These are phyloP conservation scores for Bombus affinis DNA, from an alignment of 1,140 invertebrate genomes.

Conservation along the genomic window DNA sequence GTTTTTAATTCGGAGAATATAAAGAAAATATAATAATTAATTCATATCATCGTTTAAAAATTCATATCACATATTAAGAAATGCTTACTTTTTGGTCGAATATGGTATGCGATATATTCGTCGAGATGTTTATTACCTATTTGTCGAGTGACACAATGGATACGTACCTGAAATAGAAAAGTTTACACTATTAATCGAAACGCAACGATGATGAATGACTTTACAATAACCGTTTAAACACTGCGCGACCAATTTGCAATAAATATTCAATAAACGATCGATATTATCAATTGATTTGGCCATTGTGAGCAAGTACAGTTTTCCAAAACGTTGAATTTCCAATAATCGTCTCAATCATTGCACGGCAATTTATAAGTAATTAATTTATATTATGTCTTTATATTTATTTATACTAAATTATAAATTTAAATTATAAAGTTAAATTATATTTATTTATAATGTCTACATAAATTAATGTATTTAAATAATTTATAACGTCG, in stretches of 20 bases:
- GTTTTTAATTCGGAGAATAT: not conserved
- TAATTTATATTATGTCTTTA: too few relatives aligned
- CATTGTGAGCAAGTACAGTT: not conserved
- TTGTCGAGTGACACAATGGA: not conserved
- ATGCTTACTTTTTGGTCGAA: not conserved
- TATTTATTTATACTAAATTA: too few relatives aligned
- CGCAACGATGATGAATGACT: not conserved
- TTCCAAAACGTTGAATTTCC: not conserved
- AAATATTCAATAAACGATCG: not conserved
- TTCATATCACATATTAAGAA: not conserved
- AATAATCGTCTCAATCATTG: too few relatives aligned
- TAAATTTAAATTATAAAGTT: too few relatives aligned
- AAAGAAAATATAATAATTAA: not conserved
- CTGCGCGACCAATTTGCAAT: not conserved
- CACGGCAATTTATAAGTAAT: too few relatives aligned
- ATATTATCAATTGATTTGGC: not conserved
- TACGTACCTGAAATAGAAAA: constrained; percentile 41
- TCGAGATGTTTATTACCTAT: not conserved
- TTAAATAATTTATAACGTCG: too few relatives aligned
- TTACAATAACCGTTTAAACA: not conserved
- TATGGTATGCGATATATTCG: too few relatives aligned
- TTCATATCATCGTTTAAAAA: not conserved
- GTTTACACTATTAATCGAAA: constrained; percentile 6
- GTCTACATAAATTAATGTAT: too few relatives aligned
- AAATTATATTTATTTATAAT: too few relatives aligned